Evolutionary conservation across 2,797 vertebrate genomes (phyloP).

Genomic region (Fringilla coelebs): DNA sequence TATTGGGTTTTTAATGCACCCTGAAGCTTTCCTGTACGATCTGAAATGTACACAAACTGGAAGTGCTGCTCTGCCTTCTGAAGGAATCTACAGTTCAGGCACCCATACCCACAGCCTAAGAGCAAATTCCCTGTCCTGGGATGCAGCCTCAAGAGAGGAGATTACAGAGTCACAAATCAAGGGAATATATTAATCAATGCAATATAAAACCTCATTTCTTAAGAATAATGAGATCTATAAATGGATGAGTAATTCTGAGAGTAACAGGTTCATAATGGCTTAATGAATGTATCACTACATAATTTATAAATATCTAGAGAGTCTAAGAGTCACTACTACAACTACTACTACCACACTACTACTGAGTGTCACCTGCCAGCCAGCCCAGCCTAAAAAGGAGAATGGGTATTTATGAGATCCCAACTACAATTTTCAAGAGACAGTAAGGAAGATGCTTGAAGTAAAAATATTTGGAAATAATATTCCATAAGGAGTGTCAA

Average conservation of each 20-base stretch:
- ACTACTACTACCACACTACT: background rate
- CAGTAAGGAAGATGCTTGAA: background rate
- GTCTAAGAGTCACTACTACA: background rate
- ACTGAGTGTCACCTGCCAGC: background rate
- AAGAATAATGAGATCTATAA: background rate
- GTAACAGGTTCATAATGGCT: background rate
- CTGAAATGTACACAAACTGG: background rate
- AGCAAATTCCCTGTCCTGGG: background rate
- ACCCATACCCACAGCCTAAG: background rate
- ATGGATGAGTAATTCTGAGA: slow-evolving; percentile 3
- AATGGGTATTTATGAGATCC: background rate
- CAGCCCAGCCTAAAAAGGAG: background rate
- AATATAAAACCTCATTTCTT: slow-evolving; percentile 14
- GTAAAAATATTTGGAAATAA: background rate
- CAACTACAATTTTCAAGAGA: background rate
- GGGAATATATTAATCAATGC: background rate
- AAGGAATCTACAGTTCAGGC: background rate
- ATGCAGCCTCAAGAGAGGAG: background rate
- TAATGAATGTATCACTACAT: background rate
- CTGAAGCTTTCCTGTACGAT: background rate
- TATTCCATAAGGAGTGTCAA: background rate
- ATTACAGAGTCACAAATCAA: background rate
- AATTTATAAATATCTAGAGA: background rate
- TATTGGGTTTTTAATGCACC: background rate
- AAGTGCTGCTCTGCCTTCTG: background rate